Percentiles rank a stretch among this genome's conserved stretches.
These are phyloP conservation scores for Leiothrix lutea DNA, from an alignment of 2,113 vertebrate species.

Conservation along the genomic window DNA sequence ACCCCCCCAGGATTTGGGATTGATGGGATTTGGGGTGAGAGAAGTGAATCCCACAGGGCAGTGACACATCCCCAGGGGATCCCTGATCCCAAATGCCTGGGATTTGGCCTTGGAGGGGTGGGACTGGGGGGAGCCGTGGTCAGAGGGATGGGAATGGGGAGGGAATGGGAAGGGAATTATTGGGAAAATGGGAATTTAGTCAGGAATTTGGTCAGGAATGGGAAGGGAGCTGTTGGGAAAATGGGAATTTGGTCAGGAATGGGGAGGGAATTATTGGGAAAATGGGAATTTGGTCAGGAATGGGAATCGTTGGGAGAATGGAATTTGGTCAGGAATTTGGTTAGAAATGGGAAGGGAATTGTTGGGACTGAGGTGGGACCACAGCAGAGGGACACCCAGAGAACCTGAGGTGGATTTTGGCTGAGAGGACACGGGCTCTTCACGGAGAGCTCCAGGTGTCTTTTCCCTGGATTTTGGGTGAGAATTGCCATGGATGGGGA, in stretches of 20 bases:
- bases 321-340: fast-evolving
- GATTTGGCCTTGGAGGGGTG: background rate
- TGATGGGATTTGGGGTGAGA: fast-evolving
- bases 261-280: fast-evolving
- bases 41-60: too few relatives aligned
- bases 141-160: too few relatives aligned
- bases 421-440: too few relatives aligned
- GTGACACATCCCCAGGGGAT: too few relatives aligned
- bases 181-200: fast-evolving
- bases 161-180: too few relatives aligned
- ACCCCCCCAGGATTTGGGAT: fast-evolving
- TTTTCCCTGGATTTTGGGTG: background rate
- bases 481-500: background rate
- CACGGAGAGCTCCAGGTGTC: too few relatives aligned
- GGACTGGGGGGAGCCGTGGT: fast-evolving
- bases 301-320: too few relatives aligned
- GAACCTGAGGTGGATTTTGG: too few relatives aligned
- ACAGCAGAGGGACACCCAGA: background rate
- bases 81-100: background rate
- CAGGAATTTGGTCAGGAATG: background rate
- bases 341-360: fast-evolving
- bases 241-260: background rate
- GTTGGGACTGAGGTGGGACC: too few relatives aligned
- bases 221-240: fast-evolving
- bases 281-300: fast-evolving